Evolutionary conservation across 2,113 vertebrate species (phyloP).

Genomic region (Telmatochromis bifrenatus): DNA sequence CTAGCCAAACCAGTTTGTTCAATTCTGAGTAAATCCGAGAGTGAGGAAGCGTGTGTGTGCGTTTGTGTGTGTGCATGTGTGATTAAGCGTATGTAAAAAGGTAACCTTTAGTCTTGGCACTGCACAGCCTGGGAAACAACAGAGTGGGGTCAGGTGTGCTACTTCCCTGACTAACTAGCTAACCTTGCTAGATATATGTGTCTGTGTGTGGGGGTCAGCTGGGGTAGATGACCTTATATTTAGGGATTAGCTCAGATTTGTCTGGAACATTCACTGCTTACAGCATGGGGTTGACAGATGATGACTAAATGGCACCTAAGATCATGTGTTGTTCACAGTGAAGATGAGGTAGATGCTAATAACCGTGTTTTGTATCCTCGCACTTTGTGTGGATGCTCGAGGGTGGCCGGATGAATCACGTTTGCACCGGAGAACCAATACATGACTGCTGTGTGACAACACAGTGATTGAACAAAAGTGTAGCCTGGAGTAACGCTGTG

Average conservation of each 20-base stretch:
- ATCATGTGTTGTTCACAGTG: not conserved
- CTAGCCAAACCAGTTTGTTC: not conserved
- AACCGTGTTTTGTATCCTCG: not conserved
- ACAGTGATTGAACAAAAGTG: slow-evolving; percentile 30
- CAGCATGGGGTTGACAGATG: not conserved
- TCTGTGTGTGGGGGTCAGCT: slow-evolving; percentile 32
- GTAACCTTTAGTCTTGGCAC: slow-evolving; percentile 28
- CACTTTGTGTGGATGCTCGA: not conserved
- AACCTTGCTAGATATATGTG: not conserved
- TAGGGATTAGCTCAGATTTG: slow-evolving; percentile 30
- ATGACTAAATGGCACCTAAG: slow-evolving; percentile 20
- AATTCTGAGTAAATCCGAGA: slow-evolving; percentile 1
- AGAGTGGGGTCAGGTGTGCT: slow-evolving; percentile 53
- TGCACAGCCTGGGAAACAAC: slow-evolving; percentile 6
- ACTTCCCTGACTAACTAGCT: not conserved
- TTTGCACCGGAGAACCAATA: not conserved
- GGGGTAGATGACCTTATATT: slow-evolving; percentile 28
- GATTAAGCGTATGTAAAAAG: slow-evolving; percentile 2
- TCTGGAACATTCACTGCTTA: slow-evolving; percentile 1
- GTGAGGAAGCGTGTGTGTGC: not conserved
- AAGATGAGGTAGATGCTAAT: not conserved
- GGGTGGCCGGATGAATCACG: slow-evolving; percentile 19
- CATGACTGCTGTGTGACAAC: slow-evolving; percentile 6
- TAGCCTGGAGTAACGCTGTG: slow-evolving; percentile 38
- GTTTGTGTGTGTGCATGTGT: not conserved